Percentiles rank a stretch among this genome's conserved stretches.
Evolutionary conservation across 2,797 vertebrate genomes (phyloP).

Genomic region (Chelon labrosus): DNA sequence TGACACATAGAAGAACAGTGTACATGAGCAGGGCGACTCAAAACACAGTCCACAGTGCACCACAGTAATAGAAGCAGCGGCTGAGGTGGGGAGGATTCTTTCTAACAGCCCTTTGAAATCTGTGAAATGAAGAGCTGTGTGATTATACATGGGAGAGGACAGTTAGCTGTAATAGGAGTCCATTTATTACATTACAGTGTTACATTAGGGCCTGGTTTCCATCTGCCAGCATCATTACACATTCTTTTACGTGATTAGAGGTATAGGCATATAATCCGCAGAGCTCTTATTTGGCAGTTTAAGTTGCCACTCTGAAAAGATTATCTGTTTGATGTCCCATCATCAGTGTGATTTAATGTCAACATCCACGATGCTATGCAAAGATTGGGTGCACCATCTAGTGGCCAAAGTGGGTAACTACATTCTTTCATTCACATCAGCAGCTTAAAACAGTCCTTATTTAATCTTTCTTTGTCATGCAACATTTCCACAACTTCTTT

Average conservation of each 20-base stretch:
- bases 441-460: too few relatives aligned
- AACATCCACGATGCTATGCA: not conserved
- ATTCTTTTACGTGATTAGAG: constrained; percentile 2
- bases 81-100: not conserved
- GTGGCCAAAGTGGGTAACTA: not conserved
- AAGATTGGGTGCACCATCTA: not conserved
- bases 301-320: too few relatives aligned
- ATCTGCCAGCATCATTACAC: not conserved
- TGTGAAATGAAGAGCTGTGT: constrained; percentile 20
- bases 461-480: too few relatives aligned
- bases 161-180: constrained; percentile 7
- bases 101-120: constrained; percentile 20
- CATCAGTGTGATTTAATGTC: not conserved
- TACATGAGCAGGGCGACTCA: not conserved
- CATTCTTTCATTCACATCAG: not conserved
- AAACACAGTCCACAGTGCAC: constrained; percentile 33
- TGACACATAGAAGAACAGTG: constrained; percentile 25
- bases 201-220: not conserved
- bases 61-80: constrained; percentile 32
- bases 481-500: too few relatives aligned
- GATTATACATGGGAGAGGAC: constrained; percentile 9
- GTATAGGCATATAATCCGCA: not conserved
- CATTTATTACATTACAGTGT: not conserved
- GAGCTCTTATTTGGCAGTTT: not conserved
- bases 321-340: not conserved